A percentile compares a stretch with the other conserved stretches of the same genome.
These are phyloP conservation scores for Aplocera efformata DNA, from an alignment of 2,888 invertebrate genomes.

Conservation along the genomic window DNA sequence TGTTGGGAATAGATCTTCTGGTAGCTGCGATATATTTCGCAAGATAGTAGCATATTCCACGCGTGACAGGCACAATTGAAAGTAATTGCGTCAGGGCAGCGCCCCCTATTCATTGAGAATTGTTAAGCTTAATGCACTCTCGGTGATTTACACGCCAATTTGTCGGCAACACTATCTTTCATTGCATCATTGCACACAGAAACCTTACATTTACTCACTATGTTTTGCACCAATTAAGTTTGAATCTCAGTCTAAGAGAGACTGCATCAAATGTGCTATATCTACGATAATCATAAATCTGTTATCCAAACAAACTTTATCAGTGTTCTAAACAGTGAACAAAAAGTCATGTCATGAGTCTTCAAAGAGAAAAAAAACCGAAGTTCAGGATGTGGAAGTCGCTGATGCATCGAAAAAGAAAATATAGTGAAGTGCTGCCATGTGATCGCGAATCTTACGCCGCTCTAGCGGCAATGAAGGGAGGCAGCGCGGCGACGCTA, in stretches of 20 bases:
- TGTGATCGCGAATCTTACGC: slow-evolving; percentile 70
- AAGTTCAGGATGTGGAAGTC: slow-evolving; percentile 76
- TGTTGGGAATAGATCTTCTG: no score
- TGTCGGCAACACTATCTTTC: slow-evolving; percentile 46
- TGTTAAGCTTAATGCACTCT: slow-evolving; percentile 53
- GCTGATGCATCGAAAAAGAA: slow-evolving; percentile 68
- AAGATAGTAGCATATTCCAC: no score
- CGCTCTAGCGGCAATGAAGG: slow-evolving; percentile 70
- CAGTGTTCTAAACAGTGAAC: slow-evolving; percentile 28
- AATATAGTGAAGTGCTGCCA: slow-evolving; percentile 65
- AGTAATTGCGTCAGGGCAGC: slow-evolving; percentile 44
- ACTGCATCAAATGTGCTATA: no score
- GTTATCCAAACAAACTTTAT: not conserved
- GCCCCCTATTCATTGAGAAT: slow-evolving; percentile 63
- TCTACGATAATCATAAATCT: not conserved
- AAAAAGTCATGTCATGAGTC: slow-evolving; percentile 59
- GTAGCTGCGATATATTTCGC: no score
- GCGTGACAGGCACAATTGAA: slow-evolving; percentile 14
- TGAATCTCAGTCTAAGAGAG: not conserved
- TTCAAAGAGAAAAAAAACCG: slow-evolving; percentile 60
- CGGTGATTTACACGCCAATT: slow-evolving; percentile 61
- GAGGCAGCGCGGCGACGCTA: slow-evolving; percentile 71
- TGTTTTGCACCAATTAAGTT: not conserved
- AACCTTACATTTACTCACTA: slow-evolving; percentile 10
- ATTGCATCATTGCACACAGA: slow-evolving; percentile 36